These are phyloP conservation scores for Thunnus thynnus DNA, from an alignment of 2,113 vertebrate genomes.

Conservation along the genomic window DNA sequence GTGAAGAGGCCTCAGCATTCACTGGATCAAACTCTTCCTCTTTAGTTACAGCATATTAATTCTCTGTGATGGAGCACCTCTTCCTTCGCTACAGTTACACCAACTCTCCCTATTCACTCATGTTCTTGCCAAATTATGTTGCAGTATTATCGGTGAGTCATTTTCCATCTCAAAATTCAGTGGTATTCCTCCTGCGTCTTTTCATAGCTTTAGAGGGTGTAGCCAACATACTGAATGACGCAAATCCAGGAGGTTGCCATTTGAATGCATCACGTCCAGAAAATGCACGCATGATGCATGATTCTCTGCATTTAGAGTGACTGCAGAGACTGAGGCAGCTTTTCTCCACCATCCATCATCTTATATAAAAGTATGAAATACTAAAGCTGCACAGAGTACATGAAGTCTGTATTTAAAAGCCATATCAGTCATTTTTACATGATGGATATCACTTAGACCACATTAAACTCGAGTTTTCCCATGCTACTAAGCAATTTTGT, in stretches of 20 bases:
- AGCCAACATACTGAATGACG: constrained; percentile 1
- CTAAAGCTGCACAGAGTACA: neutral
- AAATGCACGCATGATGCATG: neutral
- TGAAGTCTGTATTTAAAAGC: neutral
- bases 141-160: constrained; percentile 8
- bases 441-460: neutral
- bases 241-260: constrained; percentile 18
- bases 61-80: neutral
- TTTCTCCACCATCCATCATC: neutral
- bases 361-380: neutral
- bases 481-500: neutral
- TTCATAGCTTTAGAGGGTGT: constrained; percentile 31
- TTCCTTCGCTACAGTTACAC: neutral
- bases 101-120: neutral
- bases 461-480: neutral
- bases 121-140: neutral
- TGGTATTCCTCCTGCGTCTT: constrained; percentile 7
- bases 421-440: neutral
- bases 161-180: constrained; percentile 23
- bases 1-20: neutral
- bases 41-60: constrained; percentile 2
- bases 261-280: neutral
- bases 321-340: neutral
- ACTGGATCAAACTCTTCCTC: neutral
- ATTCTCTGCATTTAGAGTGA: neutral